phyloP scores from a whole-genome alignment of 2,113 vertebrate genomes.

The Zosterops pallidus region DNA sequence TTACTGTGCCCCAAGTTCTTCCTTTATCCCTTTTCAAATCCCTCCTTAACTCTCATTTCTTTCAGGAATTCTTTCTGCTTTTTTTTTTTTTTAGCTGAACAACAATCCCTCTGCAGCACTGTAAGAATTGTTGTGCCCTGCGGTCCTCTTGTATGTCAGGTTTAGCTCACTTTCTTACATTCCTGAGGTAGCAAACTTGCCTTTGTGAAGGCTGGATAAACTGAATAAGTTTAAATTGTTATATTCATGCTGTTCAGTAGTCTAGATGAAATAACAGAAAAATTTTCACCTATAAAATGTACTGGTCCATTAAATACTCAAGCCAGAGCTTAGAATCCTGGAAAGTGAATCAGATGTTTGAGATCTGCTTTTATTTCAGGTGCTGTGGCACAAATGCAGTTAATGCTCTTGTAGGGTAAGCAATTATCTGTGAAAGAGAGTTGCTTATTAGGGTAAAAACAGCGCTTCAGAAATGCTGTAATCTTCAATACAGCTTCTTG shows the following conservation, averaged over 20 bases:
- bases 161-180: not conserved
- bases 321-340: not conserved
- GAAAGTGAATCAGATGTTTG: not conserved
- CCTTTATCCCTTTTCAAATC: conserved; percentile 7
- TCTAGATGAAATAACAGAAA: not conserved
- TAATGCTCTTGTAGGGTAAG: not conserved
- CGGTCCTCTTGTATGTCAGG: not conserved
- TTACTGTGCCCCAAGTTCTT: not conserved
- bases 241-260: not conserved
- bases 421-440: not conserved
- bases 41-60: not conserved
- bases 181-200: not conserved
- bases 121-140: not conserved
- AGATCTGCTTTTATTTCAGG: not conserved
- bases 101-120: not conserved
- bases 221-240: not conserved
- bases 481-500: not conserved
- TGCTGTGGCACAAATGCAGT: not conserved
- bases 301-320: not conserved
- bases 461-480: not conserved
- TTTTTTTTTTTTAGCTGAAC: not conserved
- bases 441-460: not conserved
- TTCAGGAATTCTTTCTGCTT: not conserved
- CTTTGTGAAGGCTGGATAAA: not conserved
- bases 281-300: not conserved